A percentile compares a stretch with the other conserved stretches of the same genome.
Conservation (phyloP, 2,113 vertebrate genomes). For the Amphilophus citrinellus region DNA sequence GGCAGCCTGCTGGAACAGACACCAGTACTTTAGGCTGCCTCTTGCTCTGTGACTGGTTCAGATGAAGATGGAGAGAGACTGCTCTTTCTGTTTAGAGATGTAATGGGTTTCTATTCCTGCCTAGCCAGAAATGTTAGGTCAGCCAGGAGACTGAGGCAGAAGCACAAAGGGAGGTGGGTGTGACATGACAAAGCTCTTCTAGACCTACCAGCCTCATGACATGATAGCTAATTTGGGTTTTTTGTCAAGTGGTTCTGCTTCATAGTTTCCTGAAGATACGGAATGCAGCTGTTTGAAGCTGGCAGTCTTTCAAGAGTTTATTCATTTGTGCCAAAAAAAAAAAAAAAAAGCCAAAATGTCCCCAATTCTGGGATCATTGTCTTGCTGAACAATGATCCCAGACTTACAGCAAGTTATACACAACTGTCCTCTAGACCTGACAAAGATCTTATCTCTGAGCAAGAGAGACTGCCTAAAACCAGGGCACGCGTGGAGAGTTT, state of each 20-base stretch:
- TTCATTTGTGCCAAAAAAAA: not conserved
- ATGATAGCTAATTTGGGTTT: conserved; percentile 54
- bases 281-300: conserved; percentile 22
- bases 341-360: not conserved
- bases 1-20: conserved; percentile 59
- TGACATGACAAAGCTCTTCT: conserved; percentile 53
- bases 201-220: conserved; percentile 30
- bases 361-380: not conserved
- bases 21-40: conserved; percentile 61
- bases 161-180: conserved; percentile 24
- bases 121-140: conserved; percentile 66
- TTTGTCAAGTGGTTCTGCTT: conserved; percentile 25
- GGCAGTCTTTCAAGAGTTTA: conserved; percentile 25
- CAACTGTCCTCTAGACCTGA: not conserved
- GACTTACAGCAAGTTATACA: not conserved
- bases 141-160: conserved; percentile 45
- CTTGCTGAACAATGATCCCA: too few species aligned
- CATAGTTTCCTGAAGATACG: conserved; percentile 10
- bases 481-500: too few species aligned
- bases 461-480: not conserved
- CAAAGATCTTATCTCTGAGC: not conserved
- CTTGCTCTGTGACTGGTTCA: conserved; percentile 42
- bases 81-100: conserved; percentile 68
- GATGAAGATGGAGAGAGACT: conserved; percentile 76
- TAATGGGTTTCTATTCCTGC: conserved; percentile 74